phyloP scores from a whole-genome alignment of 1,140 invertebrate genomes.

The Centruroides sculpturatus region DNA sequence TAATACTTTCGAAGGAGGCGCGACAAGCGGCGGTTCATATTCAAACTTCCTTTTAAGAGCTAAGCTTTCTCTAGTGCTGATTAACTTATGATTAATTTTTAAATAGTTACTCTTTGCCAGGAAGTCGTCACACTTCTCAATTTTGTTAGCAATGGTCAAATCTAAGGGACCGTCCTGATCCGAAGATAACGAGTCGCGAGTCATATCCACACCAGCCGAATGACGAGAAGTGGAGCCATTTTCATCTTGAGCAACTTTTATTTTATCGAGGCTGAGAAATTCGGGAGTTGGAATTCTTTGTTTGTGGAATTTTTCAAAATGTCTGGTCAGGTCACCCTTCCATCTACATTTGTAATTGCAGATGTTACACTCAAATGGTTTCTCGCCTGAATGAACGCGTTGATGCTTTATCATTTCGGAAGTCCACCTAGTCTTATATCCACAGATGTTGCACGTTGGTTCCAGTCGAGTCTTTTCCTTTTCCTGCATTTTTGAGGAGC shows the following conservation, averaged over 20 bases:
- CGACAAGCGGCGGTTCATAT: not conserved
- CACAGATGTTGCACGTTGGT: conserved; percentile 47
- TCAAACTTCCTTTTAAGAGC: too few species aligned
- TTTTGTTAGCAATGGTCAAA: conserved; percentile 2
- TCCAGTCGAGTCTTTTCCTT: too few species aligned
- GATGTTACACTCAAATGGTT: conserved; percentile 28
- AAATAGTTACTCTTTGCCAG: too few species aligned
- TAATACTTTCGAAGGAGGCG: not conserved
- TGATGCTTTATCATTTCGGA: conserved; percentile 60
- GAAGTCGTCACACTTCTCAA: too few species aligned
- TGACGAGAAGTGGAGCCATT: not conserved
- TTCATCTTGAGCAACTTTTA: not conserved
- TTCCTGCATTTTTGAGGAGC: not conserved
- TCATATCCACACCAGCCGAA: not conserved
- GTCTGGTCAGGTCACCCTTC: conserved; percentile 33
- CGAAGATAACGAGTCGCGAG: not conserved
- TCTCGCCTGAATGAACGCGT: conserved; percentile 43
- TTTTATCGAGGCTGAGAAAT: not conserved
- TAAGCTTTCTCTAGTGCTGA: too few species aligned
- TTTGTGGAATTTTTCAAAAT: conserved; percentile 30
- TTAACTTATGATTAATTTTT: too few species aligned
- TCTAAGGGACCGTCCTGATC: conserved; percentile 9
- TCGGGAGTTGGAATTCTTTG: not conserved
- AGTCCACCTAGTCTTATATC: conserved; percentile 66
- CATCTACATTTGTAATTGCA: conserved; percentile 34